Conservation (phyloP, 2,797 vertebrate genomes). For the Pogoniulus pusillus region DNA sequence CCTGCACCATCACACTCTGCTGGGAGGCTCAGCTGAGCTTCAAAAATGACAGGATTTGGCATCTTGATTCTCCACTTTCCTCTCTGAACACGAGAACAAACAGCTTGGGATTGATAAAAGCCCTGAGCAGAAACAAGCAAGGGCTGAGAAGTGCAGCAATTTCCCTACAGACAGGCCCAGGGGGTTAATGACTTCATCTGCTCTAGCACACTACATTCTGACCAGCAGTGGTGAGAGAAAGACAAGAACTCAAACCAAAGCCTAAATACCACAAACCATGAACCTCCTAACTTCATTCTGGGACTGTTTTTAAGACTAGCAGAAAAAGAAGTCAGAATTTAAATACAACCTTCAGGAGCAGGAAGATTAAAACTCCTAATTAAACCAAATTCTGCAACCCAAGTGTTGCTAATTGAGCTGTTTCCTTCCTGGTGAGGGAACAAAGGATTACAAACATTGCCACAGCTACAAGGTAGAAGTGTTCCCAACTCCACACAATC, state of each 20-base stretch:
- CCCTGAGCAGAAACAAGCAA: neutral
- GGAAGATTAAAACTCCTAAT: neutral
- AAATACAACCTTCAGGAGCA: neutral
- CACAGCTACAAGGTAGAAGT: neutral
- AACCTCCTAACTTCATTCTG: neutral
- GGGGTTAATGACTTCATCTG: neutral
- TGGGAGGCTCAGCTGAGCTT: neutral
- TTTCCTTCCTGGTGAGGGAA: neutral
- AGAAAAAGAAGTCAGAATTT: neutral
- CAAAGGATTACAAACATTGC: neutral
- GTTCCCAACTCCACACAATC: neutral
- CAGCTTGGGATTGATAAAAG: neutral
- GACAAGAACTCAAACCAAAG: neutral
- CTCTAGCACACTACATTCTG: neutral
- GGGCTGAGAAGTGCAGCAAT: neutral
- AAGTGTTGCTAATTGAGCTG: neutral
- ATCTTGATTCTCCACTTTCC: neutral
- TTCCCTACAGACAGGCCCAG: neutral
- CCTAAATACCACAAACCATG: neutral
- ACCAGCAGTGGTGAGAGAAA: neutral
- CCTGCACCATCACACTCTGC: neutral
- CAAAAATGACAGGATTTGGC: neutral
- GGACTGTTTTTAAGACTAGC: neutral
- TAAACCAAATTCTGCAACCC: neutral
- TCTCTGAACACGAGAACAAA: neutral